Evolutionary conservation across 2,797 vertebrate genomes (phyloP), one percentile per base, ranked within the genome.

Genomic region (Florisuga fusca): DNA sequence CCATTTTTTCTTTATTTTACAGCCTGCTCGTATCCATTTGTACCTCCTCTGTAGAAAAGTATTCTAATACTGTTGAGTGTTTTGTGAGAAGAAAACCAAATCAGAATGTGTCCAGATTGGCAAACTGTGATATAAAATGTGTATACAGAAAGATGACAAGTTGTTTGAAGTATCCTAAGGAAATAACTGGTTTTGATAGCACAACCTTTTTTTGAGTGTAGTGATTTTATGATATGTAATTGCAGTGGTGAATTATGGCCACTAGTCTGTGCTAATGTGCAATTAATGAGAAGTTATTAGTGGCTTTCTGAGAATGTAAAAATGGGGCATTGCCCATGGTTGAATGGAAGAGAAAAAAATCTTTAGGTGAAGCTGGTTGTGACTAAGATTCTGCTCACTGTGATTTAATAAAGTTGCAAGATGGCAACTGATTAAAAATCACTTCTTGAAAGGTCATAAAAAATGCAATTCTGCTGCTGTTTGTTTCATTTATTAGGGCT

Each of bases 241-340:
- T 96, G 95, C 68, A 95, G 27, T 95, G 67, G 59, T 92, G 58
- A 75, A 51, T 82, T 89, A 25, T 74, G 55, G 68, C 94, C 97
- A 77, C 95, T 97, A 97, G 96, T 95, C 94, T 95, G 97, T 95
- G 95, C 96, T 95, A 62, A 67, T 71, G 84, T 83, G 69, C 85
- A 93, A 4, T 73, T 93, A 76, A 96, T 94, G 54, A 57, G 57
- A 29, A 9, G 17, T 63, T 74, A 23, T 54, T 84, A 45, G 41
- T 43, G 33, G 41, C 12, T 12, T 69, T 76, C 54, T 77, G 61
- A 84, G 23, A 68, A 31, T 21, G n/a, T 43, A 85, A 90, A 83
- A 33, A 36, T 7, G 6, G 33, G 57, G 11, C 23, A 23, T 26
- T 80, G 33, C 31, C 26, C 22, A 15, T 54, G 26, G 34, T 50